phyloP scores from a whole-genome alignment of 2,888 invertebrate species.

The Alcis repandata region DNA sequence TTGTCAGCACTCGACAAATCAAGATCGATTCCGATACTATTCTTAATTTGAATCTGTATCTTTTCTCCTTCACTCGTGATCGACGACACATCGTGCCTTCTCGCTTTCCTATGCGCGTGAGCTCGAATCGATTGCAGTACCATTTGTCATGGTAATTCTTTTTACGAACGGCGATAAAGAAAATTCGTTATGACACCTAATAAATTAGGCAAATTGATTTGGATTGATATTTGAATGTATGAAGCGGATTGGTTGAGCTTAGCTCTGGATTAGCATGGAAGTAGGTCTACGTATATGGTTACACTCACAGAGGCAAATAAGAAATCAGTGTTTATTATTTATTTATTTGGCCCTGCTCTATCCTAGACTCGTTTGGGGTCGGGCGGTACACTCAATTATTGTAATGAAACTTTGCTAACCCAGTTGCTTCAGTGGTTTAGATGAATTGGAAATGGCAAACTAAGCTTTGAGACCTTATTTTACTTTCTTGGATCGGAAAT shows the following conservation, averaged over 20 bases:
- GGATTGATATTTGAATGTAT: conserved; percentile 40
- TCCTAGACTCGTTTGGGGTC: no score
- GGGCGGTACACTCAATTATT: no score
- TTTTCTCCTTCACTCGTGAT: conserved; percentile 50
- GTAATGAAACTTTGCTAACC: no score
- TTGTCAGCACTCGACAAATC: conserved; percentile 81
- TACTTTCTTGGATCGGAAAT: no score
- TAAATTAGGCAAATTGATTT: conserved; percentile 68
- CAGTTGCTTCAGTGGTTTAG: no score
- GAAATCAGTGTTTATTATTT: no score
- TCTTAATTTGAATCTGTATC: conserved; percentile 73
- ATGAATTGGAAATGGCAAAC: no score
- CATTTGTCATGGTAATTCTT: conserved; percentile 78
- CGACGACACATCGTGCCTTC: conserved; percentile 40
- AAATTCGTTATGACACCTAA: conserved; percentile 74
- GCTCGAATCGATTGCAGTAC: conserved; percentile 62
- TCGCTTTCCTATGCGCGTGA: conserved; percentile 55
- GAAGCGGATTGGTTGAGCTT: conserved; percentile 23
- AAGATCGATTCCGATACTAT: conserved; percentile 80
- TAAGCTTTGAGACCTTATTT: no score
- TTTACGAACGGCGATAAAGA: conserved; percentile 69
- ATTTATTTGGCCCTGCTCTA: no score
- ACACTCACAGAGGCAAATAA: conserved; percentile 7
- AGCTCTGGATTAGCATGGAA: conserved; percentile 8
- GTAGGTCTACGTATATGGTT: not conserved